These are phyloP conservation scores for Poeciliopsis infans DNA, from an alignment of 2,797 vertebrate genomes.

Conservation along the genomic window DNA sequence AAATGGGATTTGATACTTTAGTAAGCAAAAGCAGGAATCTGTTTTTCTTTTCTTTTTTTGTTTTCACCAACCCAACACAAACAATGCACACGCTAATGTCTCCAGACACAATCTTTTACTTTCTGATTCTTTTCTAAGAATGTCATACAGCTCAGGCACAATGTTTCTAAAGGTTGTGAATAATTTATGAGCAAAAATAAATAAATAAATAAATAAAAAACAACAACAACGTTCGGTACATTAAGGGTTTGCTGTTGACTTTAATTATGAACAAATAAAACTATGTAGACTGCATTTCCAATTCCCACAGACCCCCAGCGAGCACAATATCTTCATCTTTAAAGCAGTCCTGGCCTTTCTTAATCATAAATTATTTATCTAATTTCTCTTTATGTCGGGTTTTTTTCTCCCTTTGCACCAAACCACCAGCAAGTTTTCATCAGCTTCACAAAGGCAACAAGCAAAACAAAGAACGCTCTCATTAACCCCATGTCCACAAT, in stretches of 20 bases:
- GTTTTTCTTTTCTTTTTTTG: not conserved
- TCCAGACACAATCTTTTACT: not conserved
- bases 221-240: not conserved
- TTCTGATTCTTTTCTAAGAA: not conserved
- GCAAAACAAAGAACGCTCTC: not conserved
- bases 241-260: not conserved
- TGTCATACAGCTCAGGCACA: not conserved
- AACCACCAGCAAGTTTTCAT: not conserved
- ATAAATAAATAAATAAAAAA: too few species aligned
- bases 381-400: not conserved
- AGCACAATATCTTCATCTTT: not conserved
- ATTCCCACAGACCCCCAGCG: not conserved
- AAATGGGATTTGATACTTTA: not conserved
- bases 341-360: slow-evolving; percentile 3
- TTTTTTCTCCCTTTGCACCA: not conserved
- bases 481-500: not conserved
- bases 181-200: not conserved
- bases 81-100: not conserved
- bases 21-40: not conserved
- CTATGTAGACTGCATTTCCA: not conserved
- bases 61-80: not conserved
- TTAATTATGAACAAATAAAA: slow-evolving; percentile 8
- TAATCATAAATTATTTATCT: slow-evolving; percentile 10
- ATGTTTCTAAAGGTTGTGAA: not conserved
- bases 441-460: not conserved